Percentiles rank a stretch among this genome's conserved stretches.
Conservation (phyloP, 2,113 vertebrate genomes). For the Mionectes macconnelli region DNA sequence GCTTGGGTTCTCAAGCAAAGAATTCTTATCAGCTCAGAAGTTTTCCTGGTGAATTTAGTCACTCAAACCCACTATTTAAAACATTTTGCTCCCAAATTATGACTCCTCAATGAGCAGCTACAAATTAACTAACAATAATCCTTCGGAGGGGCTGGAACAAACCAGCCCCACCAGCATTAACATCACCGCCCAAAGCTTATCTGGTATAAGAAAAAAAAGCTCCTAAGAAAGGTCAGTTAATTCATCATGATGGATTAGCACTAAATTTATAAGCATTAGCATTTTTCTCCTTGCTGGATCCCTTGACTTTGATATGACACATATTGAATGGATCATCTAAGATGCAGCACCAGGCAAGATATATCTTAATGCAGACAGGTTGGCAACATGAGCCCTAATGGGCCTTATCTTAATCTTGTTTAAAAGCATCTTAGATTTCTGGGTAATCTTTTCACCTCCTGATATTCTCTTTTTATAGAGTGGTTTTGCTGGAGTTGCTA, state of each 20-base stretch:
- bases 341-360: constrained; percentile 79
- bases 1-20: neutral
- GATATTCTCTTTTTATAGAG: constrained; percentile 79
- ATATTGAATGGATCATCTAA: constrained; percentile 76
- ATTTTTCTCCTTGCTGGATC: constrained; percentile 72
- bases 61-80: neutral
- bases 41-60: neutral
- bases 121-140: neutral
- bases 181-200: neutral
- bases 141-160: neutral
- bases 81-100: neutral
- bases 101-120: neutral
- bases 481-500: constrained; percentile 53
- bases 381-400: constrained; percentile 88
- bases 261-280: constrained; percentile 74
- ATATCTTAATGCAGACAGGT: constrained; percentile 88
- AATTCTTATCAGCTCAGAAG: neutral
- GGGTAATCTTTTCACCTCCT: constrained; percentile 83
- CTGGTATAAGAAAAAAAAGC: neutral
- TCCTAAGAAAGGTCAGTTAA: constrained; percentile 68
- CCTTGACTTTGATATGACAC: constrained; percentile 85
- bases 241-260: constrained; percentile 69
- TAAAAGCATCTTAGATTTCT: constrained; percentile 91
- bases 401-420: constrained; percentile 90
- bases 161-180: neutral